Base-by-base conservation (phyloP, 2,113 vertebrate species). In the Tauraco erythrolophus region DNA sequence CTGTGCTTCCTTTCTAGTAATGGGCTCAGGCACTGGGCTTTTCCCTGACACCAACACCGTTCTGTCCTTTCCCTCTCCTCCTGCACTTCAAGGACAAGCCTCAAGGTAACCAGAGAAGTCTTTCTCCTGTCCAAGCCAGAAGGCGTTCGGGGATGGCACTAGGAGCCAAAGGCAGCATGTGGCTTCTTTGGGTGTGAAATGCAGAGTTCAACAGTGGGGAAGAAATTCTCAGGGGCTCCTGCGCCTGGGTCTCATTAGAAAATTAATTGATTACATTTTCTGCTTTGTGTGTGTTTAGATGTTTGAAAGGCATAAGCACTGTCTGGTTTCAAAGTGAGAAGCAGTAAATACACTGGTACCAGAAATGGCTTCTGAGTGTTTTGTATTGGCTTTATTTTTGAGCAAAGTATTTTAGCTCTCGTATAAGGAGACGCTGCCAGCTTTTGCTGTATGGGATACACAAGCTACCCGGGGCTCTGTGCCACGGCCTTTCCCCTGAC, bases 291-390 rank as follows among this genome's bases (percentile, higher is more conserved):
- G 45, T 69, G 25, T 80, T 81, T 74, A 41, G 41, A 65, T 82
- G 88, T 95, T 94, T 87, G 53, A 95, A 89, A 82, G 37, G 50
- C 41, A 54, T 9, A 69, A 82, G 35, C 3, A 23, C 22, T 87
- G 94, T 76, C 35, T 64, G n/a, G 10, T 87, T 92, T 87, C 84
- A 82, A 89, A 87, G 30, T 22, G 60, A 94, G 69, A 94, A 84
- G 65, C 53, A 71, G 43, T 75, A 95, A 91, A 76, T 37, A 60
- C 15, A 37, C 9, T 8, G 28, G 23, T 75, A 84, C 18, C 54
- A 88, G 77, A 46, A 89, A 19, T 75, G 51, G 86, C 15, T 72
- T 89, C 69, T 78, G 45, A 76, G 39, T 57, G 50, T 76, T 91
- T 86, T 19, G 74, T 68, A 23, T 19, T 79, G 65, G 70, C 69